A percentile compares a stretch with the other conserved stretches of the same genome.
These are phyloP conservation scores for Lutjanus argentimaculatus DNA, from an alignment of 2,797 vertebrate species.

Conservation along the genomic window DNA sequence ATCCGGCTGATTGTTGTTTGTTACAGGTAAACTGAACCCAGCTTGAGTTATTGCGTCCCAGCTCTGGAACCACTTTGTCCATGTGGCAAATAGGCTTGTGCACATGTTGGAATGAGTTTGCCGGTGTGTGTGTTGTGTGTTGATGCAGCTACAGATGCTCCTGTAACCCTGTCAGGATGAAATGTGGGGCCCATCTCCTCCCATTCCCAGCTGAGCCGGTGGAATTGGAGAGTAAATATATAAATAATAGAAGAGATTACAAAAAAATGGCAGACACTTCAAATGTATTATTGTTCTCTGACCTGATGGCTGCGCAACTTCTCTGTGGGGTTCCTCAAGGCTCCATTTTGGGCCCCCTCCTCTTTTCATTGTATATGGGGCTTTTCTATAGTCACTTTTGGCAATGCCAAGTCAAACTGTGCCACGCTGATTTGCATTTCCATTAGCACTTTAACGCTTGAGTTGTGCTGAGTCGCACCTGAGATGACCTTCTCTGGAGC, in stretches of 20 bases:
- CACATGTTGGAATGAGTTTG: conserved; percentile 27
- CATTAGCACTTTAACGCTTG: no score
- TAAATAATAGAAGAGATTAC: conserved; percentile 60
- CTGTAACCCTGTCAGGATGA: conserved; percentile 75
- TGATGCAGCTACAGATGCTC: conserved; percentile 49
- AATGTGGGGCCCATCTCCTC: conserved; percentile 74
- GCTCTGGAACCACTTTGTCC: conserved; percentile 53
- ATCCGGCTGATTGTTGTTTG: conserved; percentile 64
- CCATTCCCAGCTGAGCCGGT: conserved; percentile 62
- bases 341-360: no score
- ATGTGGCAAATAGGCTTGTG: conserved; percentile 32
- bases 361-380: no score
- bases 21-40: conserved; percentile 64
- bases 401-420: no score
- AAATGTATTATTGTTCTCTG: conserved; percentile 56
- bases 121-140: conserved; percentile 19
- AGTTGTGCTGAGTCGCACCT: no score
- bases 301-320: conserved; percentile 15
- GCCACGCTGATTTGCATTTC: no score
- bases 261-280: conserved; percentile 37
- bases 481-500: no score
- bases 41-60: conserved; percentile 63
- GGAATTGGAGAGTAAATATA: conserved; percentile 63
- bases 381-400: no score
- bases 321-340: no score